A percentile compares a stretch with the other conserved stretches of the same genome.
phyloP scores from a whole-genome alignment of 2,113 vertebrate genomes.

The Colaptes auratus region DNA sequence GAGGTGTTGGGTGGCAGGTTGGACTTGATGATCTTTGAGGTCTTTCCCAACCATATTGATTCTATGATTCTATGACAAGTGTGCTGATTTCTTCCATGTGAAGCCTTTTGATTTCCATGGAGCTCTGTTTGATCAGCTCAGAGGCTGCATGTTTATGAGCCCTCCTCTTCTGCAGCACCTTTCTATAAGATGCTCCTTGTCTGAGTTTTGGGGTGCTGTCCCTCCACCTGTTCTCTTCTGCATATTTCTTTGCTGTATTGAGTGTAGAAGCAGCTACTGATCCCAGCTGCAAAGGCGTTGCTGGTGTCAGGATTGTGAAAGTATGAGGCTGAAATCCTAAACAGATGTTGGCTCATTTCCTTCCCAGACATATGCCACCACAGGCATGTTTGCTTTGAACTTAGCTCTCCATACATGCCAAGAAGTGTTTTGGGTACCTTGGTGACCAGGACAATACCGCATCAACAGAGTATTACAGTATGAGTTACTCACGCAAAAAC shows the following conservation, averaged over 20 bases:
- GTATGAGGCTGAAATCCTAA: not conserved
- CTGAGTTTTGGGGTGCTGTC: not conserved
- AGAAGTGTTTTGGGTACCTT: constrained; percentile 28
- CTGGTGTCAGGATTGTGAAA: not conserved
- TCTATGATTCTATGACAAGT: not conserved
- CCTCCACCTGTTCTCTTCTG: not conserved
- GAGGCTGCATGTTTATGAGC: not conserved
- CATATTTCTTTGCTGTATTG: fast-evolving
- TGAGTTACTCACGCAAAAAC: not conserved
- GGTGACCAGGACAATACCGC: not conserved
- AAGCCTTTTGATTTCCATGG: not conserved
- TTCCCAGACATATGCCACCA: not conserved
- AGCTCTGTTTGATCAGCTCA: not conserved
- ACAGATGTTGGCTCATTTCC: not conserved
- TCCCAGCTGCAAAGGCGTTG: not conserved
- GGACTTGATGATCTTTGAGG: too few relatives aligned
- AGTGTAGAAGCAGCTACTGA: not conserved
- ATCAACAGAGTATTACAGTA: not conserved
- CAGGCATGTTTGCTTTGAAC: not conserved
- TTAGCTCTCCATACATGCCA: not conserved
- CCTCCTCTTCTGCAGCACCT: not conserved
- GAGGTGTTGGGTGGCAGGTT: too few relatives aligned
- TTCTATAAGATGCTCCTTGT: not conserved
- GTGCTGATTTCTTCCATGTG: not conserved
- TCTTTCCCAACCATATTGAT: too few relatives aligned